A percentile compares a stretch with the other conserved stretches of the same genome.
Evolutionary conservation across 37 sponge, comb jelly and placozoan genomes (phyloP).

Genomic region (Ephydatia muelleri): DNA sequence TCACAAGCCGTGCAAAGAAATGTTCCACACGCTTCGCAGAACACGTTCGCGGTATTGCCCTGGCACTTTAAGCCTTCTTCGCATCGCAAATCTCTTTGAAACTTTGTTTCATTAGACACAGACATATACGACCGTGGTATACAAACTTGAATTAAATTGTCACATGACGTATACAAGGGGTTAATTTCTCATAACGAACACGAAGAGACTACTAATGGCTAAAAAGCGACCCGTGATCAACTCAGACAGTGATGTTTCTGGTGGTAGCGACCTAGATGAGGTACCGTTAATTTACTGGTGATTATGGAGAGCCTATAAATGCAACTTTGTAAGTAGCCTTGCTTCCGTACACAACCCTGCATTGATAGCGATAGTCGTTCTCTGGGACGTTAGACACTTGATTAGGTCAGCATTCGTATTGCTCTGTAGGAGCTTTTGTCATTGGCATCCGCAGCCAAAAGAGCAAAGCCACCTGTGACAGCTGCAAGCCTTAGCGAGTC

Average conservation of each 20-base stretch:
- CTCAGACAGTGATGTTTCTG: conserved; percentile 82
- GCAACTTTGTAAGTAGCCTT: not conserved
- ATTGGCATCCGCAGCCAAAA: conserved; percentile 29
- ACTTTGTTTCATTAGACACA: not conserved
- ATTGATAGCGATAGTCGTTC: not conserved
- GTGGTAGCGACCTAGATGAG: conserved; percentile 51
- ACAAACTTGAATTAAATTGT: not conserved
- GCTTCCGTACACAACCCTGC: not conserved
- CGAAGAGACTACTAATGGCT: conserved; percentile 23
- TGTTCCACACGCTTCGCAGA: conserved; percentile 64
- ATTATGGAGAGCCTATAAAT: not conserved
- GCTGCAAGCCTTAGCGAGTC: conserved; percentile 72
- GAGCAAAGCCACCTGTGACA: conserved; percentile 8
- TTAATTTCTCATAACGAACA: not conserved
- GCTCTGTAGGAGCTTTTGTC: conserved; percentile 51
- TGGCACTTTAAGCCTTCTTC: conserved; percentile 33
- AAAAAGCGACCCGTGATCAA: conserved; percentile 59
- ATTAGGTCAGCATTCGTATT: not conserved
- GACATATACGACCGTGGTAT: not conserved
- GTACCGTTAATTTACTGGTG: conserved; percentile 22
- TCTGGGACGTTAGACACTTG: not conserved
- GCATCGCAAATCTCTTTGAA: conserved; percentile 13
- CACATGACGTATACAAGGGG: not conserved
- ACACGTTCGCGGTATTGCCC: not conserved
- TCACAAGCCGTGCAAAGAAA: conserved; percentile 62